phyloP scores from a whole-genome alignment of 2,888 invertebrate genomes.

The Carabus problematicus region DNA sequence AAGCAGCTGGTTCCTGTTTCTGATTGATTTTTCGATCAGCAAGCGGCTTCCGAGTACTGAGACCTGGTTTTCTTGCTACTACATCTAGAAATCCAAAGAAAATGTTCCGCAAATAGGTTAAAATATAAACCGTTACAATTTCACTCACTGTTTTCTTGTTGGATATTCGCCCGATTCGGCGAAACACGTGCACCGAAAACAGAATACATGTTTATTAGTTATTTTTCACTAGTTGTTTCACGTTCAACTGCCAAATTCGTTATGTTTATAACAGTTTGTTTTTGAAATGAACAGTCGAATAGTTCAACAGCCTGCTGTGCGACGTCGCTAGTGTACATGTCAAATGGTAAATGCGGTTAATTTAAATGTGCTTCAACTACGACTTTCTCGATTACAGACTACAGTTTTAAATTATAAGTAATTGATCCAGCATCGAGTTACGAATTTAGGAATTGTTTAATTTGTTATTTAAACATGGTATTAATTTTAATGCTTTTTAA shows the following conservation, averaged over 20 bases:
- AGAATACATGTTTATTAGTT: constrained; percentile 17
- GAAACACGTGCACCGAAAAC: not conserved
- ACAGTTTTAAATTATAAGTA: too few relatives aligned
- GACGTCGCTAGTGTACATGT: too few relatives aligned
- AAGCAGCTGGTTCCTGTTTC: constrained; percentile 1
- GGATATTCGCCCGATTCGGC: constrained; percentile 4
- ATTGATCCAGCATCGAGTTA: too few relatives aligned
- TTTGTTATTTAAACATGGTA: too few relatives aligned
- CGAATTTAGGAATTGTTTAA: too few relatives aligned
- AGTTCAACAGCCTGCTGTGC: too few relatives aligned
- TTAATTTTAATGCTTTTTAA: too few relatives aligned
- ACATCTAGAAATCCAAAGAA: constrained; percentile 14
- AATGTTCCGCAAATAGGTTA: not conserved
- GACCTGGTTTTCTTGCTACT: constrained; percentile 18
- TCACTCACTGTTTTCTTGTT: constrained; percentile 32
- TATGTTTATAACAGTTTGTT: not conserved
- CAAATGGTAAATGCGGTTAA: too few relatives aligned
- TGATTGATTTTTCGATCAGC: constrained; percentile 11
- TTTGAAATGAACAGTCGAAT: not conserved
- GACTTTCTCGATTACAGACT: too few relatives aligned
- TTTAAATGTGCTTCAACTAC: too few relatives aligned
- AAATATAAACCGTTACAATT: not conserved
- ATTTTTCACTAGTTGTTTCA: not conserved
- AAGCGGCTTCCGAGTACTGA: constrained; percentile 16
- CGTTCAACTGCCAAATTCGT: not conserved